These are phyloP conservation scores for Mustela nigripes DNA, from an alignment of 2,113 vertebrate genomes.

Conservation along the genomic window DNA sequence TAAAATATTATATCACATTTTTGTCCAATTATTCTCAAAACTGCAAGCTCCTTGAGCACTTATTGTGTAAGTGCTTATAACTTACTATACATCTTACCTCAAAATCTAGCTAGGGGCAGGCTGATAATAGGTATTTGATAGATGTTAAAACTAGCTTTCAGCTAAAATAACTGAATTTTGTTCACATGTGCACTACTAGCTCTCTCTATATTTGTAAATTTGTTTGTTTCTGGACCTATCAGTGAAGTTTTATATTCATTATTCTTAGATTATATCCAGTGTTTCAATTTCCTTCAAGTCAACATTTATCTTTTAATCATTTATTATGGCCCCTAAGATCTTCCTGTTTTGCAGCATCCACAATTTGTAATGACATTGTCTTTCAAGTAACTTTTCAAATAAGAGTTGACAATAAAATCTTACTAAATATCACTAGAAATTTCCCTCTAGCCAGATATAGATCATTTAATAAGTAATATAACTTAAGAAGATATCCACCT, in stretches of 20 bases:
- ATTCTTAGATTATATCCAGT: not conserved
- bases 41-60: not conserved
- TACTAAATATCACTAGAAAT: not conserved
- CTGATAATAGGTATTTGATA: not conserved
- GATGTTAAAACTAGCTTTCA: not conserved
- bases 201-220: not conserved
- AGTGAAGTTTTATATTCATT: not conserved
- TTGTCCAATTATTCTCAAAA: not conserved
- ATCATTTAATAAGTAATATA: not conserved
- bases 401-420: not conserved
- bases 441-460: not conserved
- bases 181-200: not conserved
- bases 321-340: not conserved
- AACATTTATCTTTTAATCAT: not conserved
- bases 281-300: not conserved
- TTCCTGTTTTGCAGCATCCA: not conserved
- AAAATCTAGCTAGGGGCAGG: not conserved
- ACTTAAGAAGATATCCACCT: not conserved
- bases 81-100: not conserved
- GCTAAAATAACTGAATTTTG: not conserved
- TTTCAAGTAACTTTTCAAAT: slow-evolving; percentile 6
- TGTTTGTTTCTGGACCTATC: not conserved
- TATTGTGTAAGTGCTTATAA: not conserved
- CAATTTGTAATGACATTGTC: not conserved
- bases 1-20: slow-evolving; percentile 5